Base-by-base conservation (phyloP, 2,797 vertebrate genomes). In the Helicolenus hilgendorfi region DNA sequence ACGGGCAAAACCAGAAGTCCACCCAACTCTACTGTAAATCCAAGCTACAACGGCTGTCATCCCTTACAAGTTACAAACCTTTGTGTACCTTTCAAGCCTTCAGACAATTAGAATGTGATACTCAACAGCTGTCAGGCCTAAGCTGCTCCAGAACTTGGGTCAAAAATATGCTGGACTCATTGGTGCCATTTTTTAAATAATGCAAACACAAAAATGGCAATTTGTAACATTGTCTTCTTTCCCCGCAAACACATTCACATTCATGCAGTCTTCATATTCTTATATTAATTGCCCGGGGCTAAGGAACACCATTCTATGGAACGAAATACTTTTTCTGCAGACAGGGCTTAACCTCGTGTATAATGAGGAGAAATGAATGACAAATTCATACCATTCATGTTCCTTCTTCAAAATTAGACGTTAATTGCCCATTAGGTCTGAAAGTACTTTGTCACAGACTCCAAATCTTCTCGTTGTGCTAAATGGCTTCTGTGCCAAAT, bases 401-500 rank as follows among this genome's bases (percentile, higher is more conserved):
- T 86, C 67, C 35, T 29, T 79, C 53, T 79, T 88, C 29, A 75
- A 70, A 84, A 83, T 86, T 45, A 83, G 69, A 84, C 71, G 72
- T 77, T 84, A 90, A 92, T 92, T 94, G 79, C 71, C 56, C 73
- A 81, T 92, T 89, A 81, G 29, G 24, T 83, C 62, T 84, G 82
- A 88, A 41, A 67, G 87, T 72, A 74, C 81, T 92, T 89, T 89
- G 68, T 89, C 76, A 85, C 76, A 81, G 68, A 77, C 72, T 77
- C 82, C 78, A 85, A 60, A 89, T 88, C 64, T 70, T 67, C 68
- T 81, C 49, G 79, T 69, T 92, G 56, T 74, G 63, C 64, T 74
- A 65, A 91, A 92, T 85, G 62, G 74, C 22, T 69, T 84, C 20
- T 11, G 24, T 79, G 77, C 86, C 68, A 79, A 90, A 88, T 88